Percentiles rank a stretch among this genome's conserved stretches.
Conservation (phyloP, 2,797 vertebrate species). For the Sebastes kiyomatsui region DNA sequence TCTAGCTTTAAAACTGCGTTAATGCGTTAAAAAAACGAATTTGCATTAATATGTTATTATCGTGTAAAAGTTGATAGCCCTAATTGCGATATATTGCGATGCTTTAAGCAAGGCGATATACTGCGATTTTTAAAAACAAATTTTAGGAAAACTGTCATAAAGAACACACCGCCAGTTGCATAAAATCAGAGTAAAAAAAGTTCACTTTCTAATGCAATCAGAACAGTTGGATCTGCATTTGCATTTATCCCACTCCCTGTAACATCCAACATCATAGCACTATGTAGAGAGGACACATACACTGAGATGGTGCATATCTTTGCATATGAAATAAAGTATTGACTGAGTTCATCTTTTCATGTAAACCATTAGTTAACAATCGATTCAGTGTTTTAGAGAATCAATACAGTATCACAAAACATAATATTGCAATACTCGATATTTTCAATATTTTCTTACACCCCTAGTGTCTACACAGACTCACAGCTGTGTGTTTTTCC, state of each 20-base stretch:
- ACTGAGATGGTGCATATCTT: not conserved
- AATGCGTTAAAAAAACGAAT: no score
- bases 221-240: not conserved
- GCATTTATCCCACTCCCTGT: not conserved
- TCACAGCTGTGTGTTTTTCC: slow-evolving; percentile 15
- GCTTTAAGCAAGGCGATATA: no score
- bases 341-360: not conserved
- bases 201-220: not conserved
- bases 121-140: no score
- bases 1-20: no score
- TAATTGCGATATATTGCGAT: no score
- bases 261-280: not conserved
- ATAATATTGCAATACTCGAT: not conserved
- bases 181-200: not conserved
- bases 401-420: not conserved
- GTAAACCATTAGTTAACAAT: not conserved
- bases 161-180: not conserved
- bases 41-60: no score
- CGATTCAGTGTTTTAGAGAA: not conserved
- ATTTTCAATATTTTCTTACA: not conserved
- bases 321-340: not conserved
- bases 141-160: not conserved
- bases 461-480: not conserved
- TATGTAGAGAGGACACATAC: not conserved
- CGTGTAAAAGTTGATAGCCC: no score